Base-by-base conservation (phyloP, 2,113 vertebrate species). In the Anguilla japonica region DNA sequence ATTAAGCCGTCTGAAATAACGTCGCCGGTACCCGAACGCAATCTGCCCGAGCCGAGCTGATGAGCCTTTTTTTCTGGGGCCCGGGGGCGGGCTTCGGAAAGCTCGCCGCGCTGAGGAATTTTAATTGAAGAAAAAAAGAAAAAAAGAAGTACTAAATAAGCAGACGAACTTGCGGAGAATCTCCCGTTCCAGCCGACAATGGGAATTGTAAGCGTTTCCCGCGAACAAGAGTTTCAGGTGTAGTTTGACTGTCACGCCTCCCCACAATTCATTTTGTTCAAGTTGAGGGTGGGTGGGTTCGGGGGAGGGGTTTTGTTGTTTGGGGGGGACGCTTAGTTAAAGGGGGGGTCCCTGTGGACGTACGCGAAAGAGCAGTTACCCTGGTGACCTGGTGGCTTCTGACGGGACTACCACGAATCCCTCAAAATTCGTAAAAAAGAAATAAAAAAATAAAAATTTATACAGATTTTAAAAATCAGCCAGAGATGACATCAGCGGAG, bases 1-100 rank as follows among this genome's bases (percentile, higher is more conserved):
- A 96, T 96, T 94, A 96, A 95, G 94, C 94, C 93, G 94, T 96
- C 94, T 93, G 92, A 94, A 96, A 96, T 95, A 94, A 94, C 93
- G 94, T 93, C 91, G 91, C 92, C 91, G 93, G 92, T 95, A 95
- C 93, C 94, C 94, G 94, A 93, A 93, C 91, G 95, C 94, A 95
- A 95, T 95, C 93, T 94, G 91, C 92, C 92, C 86, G 87, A 89
- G 92, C 91, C 89, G 92, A 90, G 89, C 89, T 94, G 94, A 95
- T 94, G 94, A 95, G 94, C 86, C 92, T 93, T 22, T 90, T 83
- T 88, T 53, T 1, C 34, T 34, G 34, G 93, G 91, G 94, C 94
- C 92, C 80, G 89, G n/a, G n/a, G 94, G 95, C 94, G 89, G 93
- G 93, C 93, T 93, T 94, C 89, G 94, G 93, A 95, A 95, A 94